Evolutionary conservation across 1,140 invertebrate species (phyloP), one percentile per base, ranked within the genome.

Genomic region (Apis cerana): DNA sequence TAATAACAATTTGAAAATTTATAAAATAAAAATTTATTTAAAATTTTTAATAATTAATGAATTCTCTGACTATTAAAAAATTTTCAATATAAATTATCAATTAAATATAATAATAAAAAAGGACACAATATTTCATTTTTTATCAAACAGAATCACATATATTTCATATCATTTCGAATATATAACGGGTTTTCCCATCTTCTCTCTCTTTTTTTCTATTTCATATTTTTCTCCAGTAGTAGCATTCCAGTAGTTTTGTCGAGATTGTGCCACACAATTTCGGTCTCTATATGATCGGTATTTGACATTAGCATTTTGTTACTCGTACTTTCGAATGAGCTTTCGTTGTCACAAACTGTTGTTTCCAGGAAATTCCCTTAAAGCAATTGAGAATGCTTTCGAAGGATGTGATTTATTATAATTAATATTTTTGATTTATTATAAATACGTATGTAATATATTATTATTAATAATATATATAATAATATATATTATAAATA

Each of bases 311-410:
- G 85, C 86, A 89, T 89, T 90, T 90, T 86, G 86, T 89, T 91
- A 92, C 91, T 92, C 89, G 91, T 90, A 91, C 90, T 92, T 92
- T 92, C 91, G 87, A 84, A 83, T 75, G 65, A 78, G 84, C 88
- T 90, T 88, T 88, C 87, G 75, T 82, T 83, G 75, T 69, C 80
- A 83, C 79, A 80, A 84, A 86, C 43, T n/a, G 8, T n/a, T 27
- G 43, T 21, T 4, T 43, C 23, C n/a, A 50, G 48, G 43, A 52
- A 59, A 11, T 68, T 75, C 54, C 65, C 74, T 33, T 19, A 7
- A 13, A 13, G 1, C 27, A 13, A 69, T 70, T 27, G 13, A 5
- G 5, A 43, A 67, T 17, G 48, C 15, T 59, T 76, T n/a, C 48
- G 17, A 3, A n/a, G n/a, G n/a, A n/a, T n/a, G n/a, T n/a, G n/a